Conservation (phyloP, 53 echinoderm and acorn worm genomes). For the Paelopatides confundens region DNA sequence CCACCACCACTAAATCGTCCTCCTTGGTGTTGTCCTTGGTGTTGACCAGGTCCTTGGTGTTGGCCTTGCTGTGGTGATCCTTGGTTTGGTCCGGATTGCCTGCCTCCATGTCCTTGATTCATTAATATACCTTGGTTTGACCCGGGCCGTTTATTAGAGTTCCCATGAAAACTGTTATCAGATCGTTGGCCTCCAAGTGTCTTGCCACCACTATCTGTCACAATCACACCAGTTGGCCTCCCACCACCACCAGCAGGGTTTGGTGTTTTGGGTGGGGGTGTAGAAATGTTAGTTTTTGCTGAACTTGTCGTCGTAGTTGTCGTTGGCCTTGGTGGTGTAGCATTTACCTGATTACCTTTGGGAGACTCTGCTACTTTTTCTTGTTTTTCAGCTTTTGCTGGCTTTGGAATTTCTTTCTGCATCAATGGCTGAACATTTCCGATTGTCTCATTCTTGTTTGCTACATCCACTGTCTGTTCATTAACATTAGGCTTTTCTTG, state of each 20-base stretch:
- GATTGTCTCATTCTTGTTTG: not conserved
- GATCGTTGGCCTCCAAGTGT: not conserved
- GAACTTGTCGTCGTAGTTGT: not conserved
- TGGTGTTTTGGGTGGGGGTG: not conserved
- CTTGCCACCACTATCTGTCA: not conserved
- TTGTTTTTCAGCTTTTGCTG: not conserved
- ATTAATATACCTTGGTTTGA: not conserved
- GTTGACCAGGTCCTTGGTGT: not conserved
- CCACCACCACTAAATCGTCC: not conserved
- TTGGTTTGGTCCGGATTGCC: not conserved
- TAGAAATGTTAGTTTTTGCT: not conserved
- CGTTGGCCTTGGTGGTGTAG: not conserved
- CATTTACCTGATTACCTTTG: not conserved
- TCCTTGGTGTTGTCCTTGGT: not conserved
- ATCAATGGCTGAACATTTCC: conserved; percentile 27
- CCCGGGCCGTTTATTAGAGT: not conserved
- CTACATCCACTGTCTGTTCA: not conserved
- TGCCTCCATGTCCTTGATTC: not conserved
- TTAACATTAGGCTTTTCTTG: conserved; percentile 42
- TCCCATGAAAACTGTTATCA: not conserved
- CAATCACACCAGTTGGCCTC: not conserved
- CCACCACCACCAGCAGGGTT: not conserved
- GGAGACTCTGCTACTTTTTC: not conserved
- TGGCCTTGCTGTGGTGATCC: not conserved
- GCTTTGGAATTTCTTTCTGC: conserved; percentile 6